Evolutionary conservation across 2,113 vertebrate genomes (phyloP).

Genomic region (Lampris incognitus): DNA sequence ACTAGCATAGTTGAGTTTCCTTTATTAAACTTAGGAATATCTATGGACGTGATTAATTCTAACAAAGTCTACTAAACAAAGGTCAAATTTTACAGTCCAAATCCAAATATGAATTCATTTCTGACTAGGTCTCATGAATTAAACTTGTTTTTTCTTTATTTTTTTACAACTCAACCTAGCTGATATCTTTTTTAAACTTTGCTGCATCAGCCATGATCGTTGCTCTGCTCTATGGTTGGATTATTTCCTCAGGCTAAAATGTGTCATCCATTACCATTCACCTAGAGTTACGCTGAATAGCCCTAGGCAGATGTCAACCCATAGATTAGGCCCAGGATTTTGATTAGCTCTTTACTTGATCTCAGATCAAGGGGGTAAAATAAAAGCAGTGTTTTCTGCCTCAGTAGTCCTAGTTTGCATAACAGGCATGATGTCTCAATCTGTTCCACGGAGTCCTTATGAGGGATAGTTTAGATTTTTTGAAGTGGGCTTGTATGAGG

Average conservation of each 20-base stretch:
- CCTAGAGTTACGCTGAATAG: background rate
- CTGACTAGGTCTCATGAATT: constrained; percentile 6
- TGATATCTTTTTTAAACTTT: background rate
- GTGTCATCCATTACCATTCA: background rate
- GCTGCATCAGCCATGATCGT: background rate
- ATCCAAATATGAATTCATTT: constrained; percentile 5
- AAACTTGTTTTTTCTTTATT: background rate
- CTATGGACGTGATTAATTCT: constrained; percentile 36
- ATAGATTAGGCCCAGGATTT: constrained; percentile 15
- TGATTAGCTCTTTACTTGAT: constrained; percentile 45
- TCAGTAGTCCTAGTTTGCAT: constrained; percentile 50
- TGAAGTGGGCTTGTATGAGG: no score
- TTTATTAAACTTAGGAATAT: constrained; percentile 20
- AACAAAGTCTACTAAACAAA: constrained; percentile 26
- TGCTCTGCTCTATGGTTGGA: background rate
- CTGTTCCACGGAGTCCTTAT: constrained; percentile 46
- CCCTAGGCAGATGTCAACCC: background rate
- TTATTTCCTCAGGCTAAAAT: background rate
- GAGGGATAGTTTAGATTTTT: no score
- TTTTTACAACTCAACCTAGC: background rate
- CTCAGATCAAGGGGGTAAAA: constrained; percentile 37
- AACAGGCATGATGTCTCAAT: constrained; percentile 58
- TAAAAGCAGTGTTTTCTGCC: constrained; percentile 47
- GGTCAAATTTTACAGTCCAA: constrained; percentile 12
- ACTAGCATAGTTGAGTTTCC: background rate